Base-by-base conservation (phyloP, 2,113 vertebrate genomes). In the Eclectus roratus region DNA sequence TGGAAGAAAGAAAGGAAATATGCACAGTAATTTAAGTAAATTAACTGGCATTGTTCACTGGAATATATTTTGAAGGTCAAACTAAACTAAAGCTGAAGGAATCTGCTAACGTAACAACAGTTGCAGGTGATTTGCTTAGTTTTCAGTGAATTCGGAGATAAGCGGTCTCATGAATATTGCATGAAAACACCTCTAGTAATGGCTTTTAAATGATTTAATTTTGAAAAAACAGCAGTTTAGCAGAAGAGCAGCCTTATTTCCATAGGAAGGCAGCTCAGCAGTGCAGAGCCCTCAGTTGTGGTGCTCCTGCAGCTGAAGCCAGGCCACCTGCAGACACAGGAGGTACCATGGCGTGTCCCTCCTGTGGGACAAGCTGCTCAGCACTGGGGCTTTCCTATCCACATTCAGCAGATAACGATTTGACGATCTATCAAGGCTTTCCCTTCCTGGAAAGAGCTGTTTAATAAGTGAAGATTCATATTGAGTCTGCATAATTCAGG, bases 401-500 rank as follows among this genome's bases (percentile, higher is more conserved):
- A 1, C 4, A 11, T 8, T 35, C 31, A 12, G 10, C 1, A 8
- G 58, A 4, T 25, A 23, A 25, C 0, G 28, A 13, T n/a, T 39
- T 24, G 13, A 5, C 2, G 20, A 35, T 43, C 23, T 18, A 21
- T 44, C 23, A 9, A 29, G 25, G 24, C 44, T 39, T 33, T 46
- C 19, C 31, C 28, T 24, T 7, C 33, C 52, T 1, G 18, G 52
- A 13, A 23, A 19, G 44, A 29, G 70, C 78, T 46, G 25, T 27
- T 35, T 31, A 8, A 9, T 7, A 21, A 0, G 29, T 11, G 29
- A 15, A 17, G 50, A 8, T 18, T 49, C 35, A 4, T 1, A 4
- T 14, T 1, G 17, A 8, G 31, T 17, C 28, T 19, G 68, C 9
- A 1, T 17, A 29, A 7, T 28, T 9, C 6, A 0, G 58, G 24